A percentile compares a stretch with the other conserved stretches of the same genome.
These are phyloP conservation scores for Prolemur simus DNA, from an alignment of 2,113 vertebrate species.

Conservation along the genomic window DNA sequence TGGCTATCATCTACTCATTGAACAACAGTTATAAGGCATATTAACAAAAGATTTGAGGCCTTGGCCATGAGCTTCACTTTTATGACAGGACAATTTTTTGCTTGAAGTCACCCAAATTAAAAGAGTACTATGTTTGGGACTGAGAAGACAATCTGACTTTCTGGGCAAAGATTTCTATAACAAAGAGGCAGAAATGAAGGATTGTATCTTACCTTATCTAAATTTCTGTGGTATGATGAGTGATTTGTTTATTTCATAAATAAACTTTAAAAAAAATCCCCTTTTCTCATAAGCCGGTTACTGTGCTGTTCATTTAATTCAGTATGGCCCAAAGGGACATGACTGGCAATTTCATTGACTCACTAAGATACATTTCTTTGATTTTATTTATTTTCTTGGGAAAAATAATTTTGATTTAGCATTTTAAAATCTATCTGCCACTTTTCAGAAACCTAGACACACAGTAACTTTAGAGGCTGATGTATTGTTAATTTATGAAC, in stretches of 20 bases:
- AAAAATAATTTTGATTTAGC: neutral
- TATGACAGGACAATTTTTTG: neutral
- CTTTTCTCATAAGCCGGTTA: neutral
- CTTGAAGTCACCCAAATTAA: neutral
- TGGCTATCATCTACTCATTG: neutral
- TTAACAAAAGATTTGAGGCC: neutral
- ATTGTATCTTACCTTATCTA: neutral
- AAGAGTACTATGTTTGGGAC: neutral
- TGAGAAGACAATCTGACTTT: neutral
- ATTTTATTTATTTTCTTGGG: slow-evolving; percentile 23
- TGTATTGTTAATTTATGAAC: neutral
- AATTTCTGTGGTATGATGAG: neutral
- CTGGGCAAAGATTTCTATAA: neutral
- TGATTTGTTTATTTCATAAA: neutral
- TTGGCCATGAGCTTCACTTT: neutral
- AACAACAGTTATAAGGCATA: neutral
- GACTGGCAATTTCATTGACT: neutral
- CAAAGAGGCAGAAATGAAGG: neutral
- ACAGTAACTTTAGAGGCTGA: neutral
- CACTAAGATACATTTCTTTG: neutral
- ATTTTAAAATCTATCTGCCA: neutral
- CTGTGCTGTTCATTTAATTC: slow-evolving; percentile 20
- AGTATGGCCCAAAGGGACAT: neutral
- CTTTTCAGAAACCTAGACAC: neutral
- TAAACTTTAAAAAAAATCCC: neutral